Base-by-base conservation (phyloP, 2,888 invertebrate species). In the Xanthostigma xanthostigma region DNA sequence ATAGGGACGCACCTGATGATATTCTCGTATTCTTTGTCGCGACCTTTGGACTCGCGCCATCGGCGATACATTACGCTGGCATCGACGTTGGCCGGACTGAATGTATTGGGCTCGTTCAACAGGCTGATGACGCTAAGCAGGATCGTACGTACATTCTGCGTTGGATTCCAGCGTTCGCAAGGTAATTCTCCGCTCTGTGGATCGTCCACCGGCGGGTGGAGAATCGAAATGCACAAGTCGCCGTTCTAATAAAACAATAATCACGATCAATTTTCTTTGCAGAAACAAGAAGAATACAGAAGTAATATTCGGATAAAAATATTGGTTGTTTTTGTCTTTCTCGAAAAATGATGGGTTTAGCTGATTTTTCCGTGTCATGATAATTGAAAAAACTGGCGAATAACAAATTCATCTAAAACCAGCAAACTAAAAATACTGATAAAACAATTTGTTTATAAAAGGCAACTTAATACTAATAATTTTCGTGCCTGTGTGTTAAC, bases 151-250 rank as follows among this genome's bases (percentile, higher is more conserved):
- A 98, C 97, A 63, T 92, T 97, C 74, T 99, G 98, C 56, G 98
- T 99, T 48, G 98, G 98, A 76, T 99, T 99, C 98, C 98, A 98
- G 68, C 98, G 84, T 71, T 98, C 98, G 71, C 96, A 97, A 1
- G 98, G 95, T 61, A 97, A 70, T 69, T 98, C 98, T 33, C 98
- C 98, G 60, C 94, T 95, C 65, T 97, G 97, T 37, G 98, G 97
- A 72, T 99, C 98, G 70, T 99, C 97, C 49, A 96, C 87, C 13
- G 98, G 97, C 51, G 98, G 96, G 70, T 99, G 98, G 53, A 98
- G 76, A 66, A 99, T 99, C 57, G 96, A 96, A 75, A 98, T 98
- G 73, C 98, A 98, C 50, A 99, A 77, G 69, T 99, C 97, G 44
- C 98, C 98, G 69, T 97, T 98, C 90, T 94, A 73, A 48, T 72